Conservation (phyloP, 2,888 invertebrate genomes). For the Rapana venosa region DNA sequence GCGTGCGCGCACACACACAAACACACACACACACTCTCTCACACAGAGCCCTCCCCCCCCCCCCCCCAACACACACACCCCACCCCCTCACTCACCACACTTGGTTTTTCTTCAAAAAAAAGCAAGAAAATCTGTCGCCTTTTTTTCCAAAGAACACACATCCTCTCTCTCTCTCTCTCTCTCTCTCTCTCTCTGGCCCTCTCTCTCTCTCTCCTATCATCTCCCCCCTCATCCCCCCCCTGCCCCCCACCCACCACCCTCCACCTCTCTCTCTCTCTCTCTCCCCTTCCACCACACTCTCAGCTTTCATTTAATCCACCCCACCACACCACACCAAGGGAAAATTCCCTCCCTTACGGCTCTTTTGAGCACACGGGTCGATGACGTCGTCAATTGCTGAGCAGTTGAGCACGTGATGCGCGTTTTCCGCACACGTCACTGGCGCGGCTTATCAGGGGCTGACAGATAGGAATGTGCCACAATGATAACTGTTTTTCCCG, state of each 20-base stretch:
- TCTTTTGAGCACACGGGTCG: constrained; percentile 32
- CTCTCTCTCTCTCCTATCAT: background rate
- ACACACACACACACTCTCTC: background rate
- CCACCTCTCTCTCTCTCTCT: background rate
- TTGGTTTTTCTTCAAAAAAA: too few species aligned
- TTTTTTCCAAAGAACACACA: background rate
- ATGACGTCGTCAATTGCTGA: constrained; percentile 45
- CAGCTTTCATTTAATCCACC: background rate
- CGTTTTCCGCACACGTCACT: constrained; percentile 39
- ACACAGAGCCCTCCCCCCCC: background rate
- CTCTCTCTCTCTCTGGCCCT: background rate
- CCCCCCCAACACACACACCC: background rate
- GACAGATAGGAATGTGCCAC: constrained; percentile 25
- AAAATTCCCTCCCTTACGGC: background rate
- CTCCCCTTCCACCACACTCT: background rate
- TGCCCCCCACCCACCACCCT: background rate
- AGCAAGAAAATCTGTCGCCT: too few species aligned
- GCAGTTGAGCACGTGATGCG: constrained; percentile 31
- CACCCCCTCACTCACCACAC: background rate
- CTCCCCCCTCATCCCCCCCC: background rate
- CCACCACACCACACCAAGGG: too few species aligned
- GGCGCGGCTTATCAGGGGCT: constrained; percentile 7
- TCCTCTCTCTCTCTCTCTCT: background rate
- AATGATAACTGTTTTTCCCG: constrained; percentile 36
- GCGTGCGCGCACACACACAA: background rate